Conservation (phyloP, 2,888 invertebrate species). For the Nephrotoma appendiculata region DNA sequence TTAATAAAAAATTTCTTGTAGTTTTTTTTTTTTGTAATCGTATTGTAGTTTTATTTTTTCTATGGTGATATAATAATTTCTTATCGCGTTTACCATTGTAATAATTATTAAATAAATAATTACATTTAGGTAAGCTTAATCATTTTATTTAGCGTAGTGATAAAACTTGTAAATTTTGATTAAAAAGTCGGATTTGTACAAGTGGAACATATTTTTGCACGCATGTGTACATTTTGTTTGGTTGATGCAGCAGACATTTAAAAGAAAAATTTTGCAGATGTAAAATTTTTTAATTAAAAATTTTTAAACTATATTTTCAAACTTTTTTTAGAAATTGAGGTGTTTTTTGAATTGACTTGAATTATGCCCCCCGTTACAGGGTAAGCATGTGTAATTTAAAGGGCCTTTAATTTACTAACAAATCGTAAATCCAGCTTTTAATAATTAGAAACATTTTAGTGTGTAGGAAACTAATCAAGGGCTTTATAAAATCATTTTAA, state of each 20-base stretch:
- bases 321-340: background rate
- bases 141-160: background rate
- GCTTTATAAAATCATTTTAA: background rate
- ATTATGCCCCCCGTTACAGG: conserved; percentile 13
- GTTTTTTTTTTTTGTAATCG: background rate
- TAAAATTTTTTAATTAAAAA: background rate
- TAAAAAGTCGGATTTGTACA: background rate
- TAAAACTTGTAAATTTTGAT: background rate
- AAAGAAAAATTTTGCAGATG: conserved; percentile 4
- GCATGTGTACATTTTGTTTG: background rate
- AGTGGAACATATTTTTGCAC: background rate
- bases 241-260: background rate
- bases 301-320: background rate
- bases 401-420: background rate
- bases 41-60: background rate
- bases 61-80: background rate
- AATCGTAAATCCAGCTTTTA: background rate
- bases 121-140: background rate
- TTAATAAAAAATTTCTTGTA: background rate
- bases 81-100: background rate
- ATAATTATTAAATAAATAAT: background rate
- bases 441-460: background rate
- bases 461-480: background rate
- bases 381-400: conserved; percentile 9
- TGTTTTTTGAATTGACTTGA: background rate